Conservation (phyloP, 2,888 invertebrate genomes). For the Muscina levida region DNA sequence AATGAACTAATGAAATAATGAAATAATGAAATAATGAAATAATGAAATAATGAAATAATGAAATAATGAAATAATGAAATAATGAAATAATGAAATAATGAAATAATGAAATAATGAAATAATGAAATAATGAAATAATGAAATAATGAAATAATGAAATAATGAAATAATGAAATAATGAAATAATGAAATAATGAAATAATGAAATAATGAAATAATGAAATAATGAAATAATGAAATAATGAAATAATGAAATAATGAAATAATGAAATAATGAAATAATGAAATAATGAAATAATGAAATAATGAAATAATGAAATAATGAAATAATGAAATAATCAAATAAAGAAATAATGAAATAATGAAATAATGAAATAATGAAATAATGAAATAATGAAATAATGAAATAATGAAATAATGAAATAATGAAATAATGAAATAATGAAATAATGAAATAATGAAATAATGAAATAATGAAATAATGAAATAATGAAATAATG, state of each 20-base stretch:
- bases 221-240: background rate
- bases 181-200: background rate
- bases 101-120: no score
- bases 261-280: background rate
- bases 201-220: background rate
- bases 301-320: background rate
- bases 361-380: background rate
- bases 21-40: no score
- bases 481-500: background rate
- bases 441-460: background rate
- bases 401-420: background rate
- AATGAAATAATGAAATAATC: background rate
- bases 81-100: background rate
- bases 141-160: no score
- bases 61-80: background rate
- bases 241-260: conserved; percentile 1
- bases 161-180: no score
- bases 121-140: no score
- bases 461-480: background rate
- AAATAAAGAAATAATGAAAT: background rate
- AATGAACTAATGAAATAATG: no score
- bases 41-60: no score
- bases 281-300: background rate
- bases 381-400: no score
- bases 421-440: background rate